phyloP scores from a whole-genome alignment of 2,113 vertebrate species.

The Dendrocopos noguchii region DNA sequence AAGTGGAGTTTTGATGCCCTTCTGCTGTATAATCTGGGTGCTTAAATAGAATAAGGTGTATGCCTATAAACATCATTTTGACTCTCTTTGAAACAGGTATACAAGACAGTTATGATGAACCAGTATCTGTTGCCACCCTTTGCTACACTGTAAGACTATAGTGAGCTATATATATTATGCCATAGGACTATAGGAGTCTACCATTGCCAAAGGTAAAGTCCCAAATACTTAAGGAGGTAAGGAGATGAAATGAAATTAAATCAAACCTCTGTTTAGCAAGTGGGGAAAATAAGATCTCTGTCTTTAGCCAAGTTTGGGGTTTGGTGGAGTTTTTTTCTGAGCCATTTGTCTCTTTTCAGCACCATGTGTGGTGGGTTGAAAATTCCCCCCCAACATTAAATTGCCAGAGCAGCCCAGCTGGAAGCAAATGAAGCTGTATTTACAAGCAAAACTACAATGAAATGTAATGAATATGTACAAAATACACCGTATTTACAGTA shows the following conservation, averaged over 20 bases:
- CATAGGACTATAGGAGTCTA: accelerated
- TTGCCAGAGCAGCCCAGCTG: too few relatives aligned
- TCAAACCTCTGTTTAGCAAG: neutral
- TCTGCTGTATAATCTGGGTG: neutral
- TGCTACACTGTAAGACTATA: too few relatives aligned
- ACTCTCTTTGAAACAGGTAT: neutral
- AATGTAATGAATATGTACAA: too few relatives aligned
- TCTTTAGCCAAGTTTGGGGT: neutral
- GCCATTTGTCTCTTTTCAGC: neutral
- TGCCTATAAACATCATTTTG: neutral
- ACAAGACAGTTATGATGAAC: neutral
- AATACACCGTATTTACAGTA: too few relatives aligned
- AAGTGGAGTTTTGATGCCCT: neutral
- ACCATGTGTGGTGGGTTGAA: too few relatives aligned
- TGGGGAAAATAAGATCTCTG: neutral
- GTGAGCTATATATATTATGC: accelerated
- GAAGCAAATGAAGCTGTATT: too few relatives aligned
- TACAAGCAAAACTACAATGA: too few relatives aligned
- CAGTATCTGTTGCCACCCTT: too few relatives aligned
- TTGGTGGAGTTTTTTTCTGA: too few relatives aligned
- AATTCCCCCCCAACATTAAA: too few relatives aligned
- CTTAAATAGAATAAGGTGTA: neutral
- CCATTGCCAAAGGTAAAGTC: neutral
- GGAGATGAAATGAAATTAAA: neutral
- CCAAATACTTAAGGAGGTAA: neutral